phyloP scores from a whole-genome alignment of 2,113 vertebrate genomes.

The Lanius collurio region DNA sequence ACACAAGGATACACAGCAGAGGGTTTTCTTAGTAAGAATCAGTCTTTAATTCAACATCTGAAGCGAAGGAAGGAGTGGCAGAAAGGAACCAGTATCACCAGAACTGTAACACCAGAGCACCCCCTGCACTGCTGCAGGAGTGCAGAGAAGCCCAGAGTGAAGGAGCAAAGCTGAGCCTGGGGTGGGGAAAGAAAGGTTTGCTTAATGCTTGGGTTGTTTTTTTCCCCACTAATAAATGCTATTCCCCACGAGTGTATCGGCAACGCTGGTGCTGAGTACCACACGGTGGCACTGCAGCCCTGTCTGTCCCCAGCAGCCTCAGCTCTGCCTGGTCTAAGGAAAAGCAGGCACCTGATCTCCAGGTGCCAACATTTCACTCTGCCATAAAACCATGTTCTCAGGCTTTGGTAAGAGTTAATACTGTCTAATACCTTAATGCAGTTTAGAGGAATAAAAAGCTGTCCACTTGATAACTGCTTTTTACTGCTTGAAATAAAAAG shows the following conservation, averaged over 20 bases:
- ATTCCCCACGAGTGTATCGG: accelerated
- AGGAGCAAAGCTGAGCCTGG: not conserved
- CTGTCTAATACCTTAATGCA: not conserved
- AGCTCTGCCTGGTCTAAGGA: accelerated
- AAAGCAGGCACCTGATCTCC: accelerated
- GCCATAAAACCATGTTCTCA: accelerated
- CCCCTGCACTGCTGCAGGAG: not conserved
- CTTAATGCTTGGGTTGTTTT: accelerated
- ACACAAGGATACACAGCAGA: not conserved
- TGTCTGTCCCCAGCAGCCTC: not conserved
- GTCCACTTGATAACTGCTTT: not conserved
- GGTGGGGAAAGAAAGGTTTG: not conserved
- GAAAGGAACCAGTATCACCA: not conserved
- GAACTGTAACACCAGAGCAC: too few relatives aligned
- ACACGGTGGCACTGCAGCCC: slow-evolving; percentile 57
- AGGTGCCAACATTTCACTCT: accelerated
- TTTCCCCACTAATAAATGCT: accelerated
- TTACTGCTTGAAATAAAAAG: not conserved
- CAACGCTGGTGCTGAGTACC: not conserved
- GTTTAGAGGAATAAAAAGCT: not conserved
- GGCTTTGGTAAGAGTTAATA: not conserved
- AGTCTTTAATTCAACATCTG: not conserved
- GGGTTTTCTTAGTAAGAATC: not conserved
- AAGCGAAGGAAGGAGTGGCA: not conserved
- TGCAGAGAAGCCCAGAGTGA: not conserved